Base-by-base conservation (phyloP, 2,113 vertebrate species). In the Crotalus tigris region DNA sequence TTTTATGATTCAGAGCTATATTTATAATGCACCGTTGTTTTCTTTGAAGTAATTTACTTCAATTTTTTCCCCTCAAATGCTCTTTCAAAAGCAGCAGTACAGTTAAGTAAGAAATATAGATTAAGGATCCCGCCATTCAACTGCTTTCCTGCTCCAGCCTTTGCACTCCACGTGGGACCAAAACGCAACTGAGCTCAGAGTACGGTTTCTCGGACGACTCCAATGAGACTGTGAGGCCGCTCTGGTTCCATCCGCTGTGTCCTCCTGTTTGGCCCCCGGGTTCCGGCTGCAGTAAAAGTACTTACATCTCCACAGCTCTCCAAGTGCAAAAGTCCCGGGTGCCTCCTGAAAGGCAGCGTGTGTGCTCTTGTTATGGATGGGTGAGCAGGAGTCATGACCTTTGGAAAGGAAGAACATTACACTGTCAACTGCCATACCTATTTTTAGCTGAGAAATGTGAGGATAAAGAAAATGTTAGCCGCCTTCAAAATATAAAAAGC, bases 221-320 rank as follows among this genome's bases (percentile, higher is more conserved):
- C 98, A 0, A 97, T 98, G 90, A 98, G 96, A 95, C 98, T 98
- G 93, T 98, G 98, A 3, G 98, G 97, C 4, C 96, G 57, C 85
- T 98, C 97, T 0, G 94, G 95, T 24, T 97, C 95, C 0, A 59
- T 85, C 89, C 55, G 94, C 85, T 39, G 97, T 55, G 91, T 94
- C 57, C 91, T 96, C 29, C 91, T 94, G 64, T 95, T 93, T 0
- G 1, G 57, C 2, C 24, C 17, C 0, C 96, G 93, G 0, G 95
- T 89, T 81, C 97, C 96, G 0, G 75, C 92, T 0, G 94, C 94
- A 33, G 97, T 97, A 44, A 98, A 98, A 90, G 98, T 98, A 95
- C 98, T 98, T 57, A 98, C 95, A 93, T 98, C 98, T 0, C 98
- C 98, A 11, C 98, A 98, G 94, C 97, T 98, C 75, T 94, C 93